Percentiles rank a stretch among this genome's conserved stretches.
phyloP scores from a whole-genome alignment of 2,113 vertebrate genomes.

The Channa maculata region DNA sequence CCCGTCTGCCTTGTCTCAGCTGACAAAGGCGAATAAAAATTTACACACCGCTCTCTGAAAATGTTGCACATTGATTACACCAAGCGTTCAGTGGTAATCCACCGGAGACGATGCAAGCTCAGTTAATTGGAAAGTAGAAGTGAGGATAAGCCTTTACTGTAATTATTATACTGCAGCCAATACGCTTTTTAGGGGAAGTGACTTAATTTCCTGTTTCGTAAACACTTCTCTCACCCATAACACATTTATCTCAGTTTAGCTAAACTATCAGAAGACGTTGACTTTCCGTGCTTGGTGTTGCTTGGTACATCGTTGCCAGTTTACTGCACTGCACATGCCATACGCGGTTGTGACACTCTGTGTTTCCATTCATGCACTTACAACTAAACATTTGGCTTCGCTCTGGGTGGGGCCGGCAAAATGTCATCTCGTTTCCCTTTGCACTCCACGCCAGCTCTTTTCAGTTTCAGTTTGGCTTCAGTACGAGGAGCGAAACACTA shows the following conservation, averaged over 20 bases:
- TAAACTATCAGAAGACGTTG: slow-evolving; percentile 16
- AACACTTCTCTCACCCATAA: slow-evolving; percentile 60
- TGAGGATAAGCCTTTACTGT: slow-evolving; percentile 36
- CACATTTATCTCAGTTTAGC: slow-evolving; percentile 57
- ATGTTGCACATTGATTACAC: neutral
- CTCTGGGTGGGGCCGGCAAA: slow-evolving; percentile 65
- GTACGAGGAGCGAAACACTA: slow-evolving; percentile 39
- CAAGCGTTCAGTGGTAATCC: neutral
- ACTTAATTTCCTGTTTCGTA: slow-evolving; percentile 75
- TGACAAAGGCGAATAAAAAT: neutral
- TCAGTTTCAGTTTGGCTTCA: slow-evolving; percentile 55
- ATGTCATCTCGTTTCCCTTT: slow-evolving; percentile 70
- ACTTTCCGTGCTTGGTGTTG: slow-evolving; percentile 14
- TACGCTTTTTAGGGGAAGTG: slow-evolving; percentile 62
- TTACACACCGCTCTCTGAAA: neutral
- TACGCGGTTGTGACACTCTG: slow-evolving; percentile 12
- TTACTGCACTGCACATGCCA: neutral
- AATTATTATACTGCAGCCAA: slow-evolving; percentile 44
- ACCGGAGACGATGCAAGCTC: slow-evolving; percentile 3
- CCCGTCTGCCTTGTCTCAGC: neutral
- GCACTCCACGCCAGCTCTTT: slow-evolving; percentile 43
- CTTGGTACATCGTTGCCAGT: neutral
- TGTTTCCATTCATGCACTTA: slow-evolving; percentile 39
- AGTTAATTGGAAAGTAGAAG: slow-evolving; percentile 63
- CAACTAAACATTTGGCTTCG: slow-evolving; percentile 37